A percentile compares a stretch with the other conserved stretches of the same genome.
These are phyloP conservation scores for Campoplex nolae DNA, from an alignment of 2,888 invertebrate species.

Conservation along the genomic window DNA sequence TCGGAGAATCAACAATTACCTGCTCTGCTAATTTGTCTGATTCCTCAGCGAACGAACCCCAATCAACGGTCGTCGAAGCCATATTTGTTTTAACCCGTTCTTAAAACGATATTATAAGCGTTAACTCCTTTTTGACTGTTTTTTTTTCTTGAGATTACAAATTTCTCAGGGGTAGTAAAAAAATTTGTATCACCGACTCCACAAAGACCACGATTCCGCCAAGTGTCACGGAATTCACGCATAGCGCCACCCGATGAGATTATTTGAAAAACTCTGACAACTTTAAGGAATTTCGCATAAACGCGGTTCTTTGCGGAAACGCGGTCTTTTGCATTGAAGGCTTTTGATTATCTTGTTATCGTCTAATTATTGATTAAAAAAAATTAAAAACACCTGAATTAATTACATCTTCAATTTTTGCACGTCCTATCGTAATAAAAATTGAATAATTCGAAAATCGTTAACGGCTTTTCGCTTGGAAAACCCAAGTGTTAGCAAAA, in stretches of 20 bases:
- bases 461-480: no score
- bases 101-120: not conserved
- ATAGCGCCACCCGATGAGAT: not conserved
- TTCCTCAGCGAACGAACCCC: constrained; percentile 85
- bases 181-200: not conserved
- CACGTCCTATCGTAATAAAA: not conserved
- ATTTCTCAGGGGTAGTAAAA: not conserved
- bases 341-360: no score
- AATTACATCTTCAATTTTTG: no score
- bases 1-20: constrained; percentile 76
- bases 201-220: not conserved
- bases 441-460: not conserved
- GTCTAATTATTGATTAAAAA: no score
- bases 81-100: constrained; percentile 70
- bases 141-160: not conserved
- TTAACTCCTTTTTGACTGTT: not conserved
- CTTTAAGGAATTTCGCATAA: not conserved
- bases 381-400: no score
- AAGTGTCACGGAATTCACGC: not conserved
- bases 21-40: constrained; percentile 84
- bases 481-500: not conserved
- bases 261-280: not conserved
- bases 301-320: no score
- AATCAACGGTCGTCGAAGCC: constrained; percentile 84
- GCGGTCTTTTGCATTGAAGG: no score